Evolutionary conservation across 2,888 invertebrate species (phyloP), one percentile per base, ranked within the genome.

Genomic region (Cataglyphis albicans): DNA sequence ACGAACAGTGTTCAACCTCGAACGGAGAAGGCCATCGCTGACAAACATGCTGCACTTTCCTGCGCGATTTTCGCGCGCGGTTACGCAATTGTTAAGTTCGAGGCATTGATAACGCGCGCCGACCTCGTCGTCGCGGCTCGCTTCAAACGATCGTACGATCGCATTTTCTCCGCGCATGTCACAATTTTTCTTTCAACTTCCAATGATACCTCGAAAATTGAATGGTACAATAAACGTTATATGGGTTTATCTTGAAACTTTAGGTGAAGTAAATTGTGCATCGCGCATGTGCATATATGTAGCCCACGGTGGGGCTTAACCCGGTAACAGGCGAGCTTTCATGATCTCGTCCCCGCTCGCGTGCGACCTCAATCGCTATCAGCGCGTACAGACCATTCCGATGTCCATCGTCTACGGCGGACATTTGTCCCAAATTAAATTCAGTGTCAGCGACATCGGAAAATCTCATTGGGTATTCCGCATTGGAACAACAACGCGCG

Each of bases 301-400:
- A n/a, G 57, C 57, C 68, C 52, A 70, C 82, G 88, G 83, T 78
- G 82, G 64, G 68, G 70, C 44, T 84, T 90, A 88, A 88, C 87
- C 90, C 87, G 87, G 88, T 90, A 90, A 88, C 87, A 61, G 82
- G 59, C 72, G 78, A 85, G 87, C 88, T 91, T 91, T 87, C 91
- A 86, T 81, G 91, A 89, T 90, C 87, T 86, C 82, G 86, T 65
- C 73, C 81, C 87, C 75, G 75, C 86, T 88, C 82, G 87, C 87
- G 84, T 84, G 82, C 86, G 92, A 88, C 91, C 92, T 87, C 86
- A 87, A 91, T 91, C 85, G 81, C 86, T 88, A 88, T 89, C 88
- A 67, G 83, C 65, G 84, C 68, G 70, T 82, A 64, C 74, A 81
- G 81, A 61, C 73, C 81, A 88, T 90, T 86, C 76, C 76, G 48